phyloP scores from a whole-genome alignment of 2,113 vertebrate species.

The Cephalopholis sonnerati region DNA sequence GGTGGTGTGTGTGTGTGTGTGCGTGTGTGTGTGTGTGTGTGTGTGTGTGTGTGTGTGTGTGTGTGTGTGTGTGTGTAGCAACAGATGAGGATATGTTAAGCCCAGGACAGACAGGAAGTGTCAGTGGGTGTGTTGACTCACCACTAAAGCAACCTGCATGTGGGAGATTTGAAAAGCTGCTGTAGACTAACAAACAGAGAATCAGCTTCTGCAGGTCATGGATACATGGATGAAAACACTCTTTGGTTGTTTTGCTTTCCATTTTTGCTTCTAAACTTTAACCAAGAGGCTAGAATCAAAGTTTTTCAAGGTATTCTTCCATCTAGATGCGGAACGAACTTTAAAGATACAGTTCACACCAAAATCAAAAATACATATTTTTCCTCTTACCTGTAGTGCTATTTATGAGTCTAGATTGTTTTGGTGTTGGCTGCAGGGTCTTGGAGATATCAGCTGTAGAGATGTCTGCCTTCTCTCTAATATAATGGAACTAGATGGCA shows the following conservation, averaged over 20 bases:
- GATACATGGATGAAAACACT: not conserved
- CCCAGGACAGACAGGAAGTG: not conserved
- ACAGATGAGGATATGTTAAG: not conserved
- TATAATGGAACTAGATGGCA: no score
- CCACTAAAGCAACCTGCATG: not conserved
- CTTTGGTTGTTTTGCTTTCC: not conserved
- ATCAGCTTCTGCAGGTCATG: not conserved
- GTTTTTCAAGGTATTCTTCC: not conserved
- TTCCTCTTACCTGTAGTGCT: no score
- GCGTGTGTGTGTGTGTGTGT: not conserved
- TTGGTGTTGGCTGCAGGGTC: no score
- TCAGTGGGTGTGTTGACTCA: conserved; percentile 3
- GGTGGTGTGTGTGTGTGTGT: conserved; percentile 3
- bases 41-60: not conserved
- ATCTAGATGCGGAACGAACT: not conserved
- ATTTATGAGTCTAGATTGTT: no score
- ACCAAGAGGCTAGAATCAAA: not conserved
- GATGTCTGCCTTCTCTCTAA: no score
- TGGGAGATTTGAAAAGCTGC: conserved; percentile 1
- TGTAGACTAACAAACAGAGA: not conserved
- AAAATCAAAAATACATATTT: no score
- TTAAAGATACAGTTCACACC: no score
- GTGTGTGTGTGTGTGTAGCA: not conserved
- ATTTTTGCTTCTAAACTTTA: not conserved
- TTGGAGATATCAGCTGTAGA: no score